These are phyloP conservation scores for Chionomys nivalis DNA, from an alignment of 2,113 vertebrate genomes.

Conservation along the genomic window DNA sequence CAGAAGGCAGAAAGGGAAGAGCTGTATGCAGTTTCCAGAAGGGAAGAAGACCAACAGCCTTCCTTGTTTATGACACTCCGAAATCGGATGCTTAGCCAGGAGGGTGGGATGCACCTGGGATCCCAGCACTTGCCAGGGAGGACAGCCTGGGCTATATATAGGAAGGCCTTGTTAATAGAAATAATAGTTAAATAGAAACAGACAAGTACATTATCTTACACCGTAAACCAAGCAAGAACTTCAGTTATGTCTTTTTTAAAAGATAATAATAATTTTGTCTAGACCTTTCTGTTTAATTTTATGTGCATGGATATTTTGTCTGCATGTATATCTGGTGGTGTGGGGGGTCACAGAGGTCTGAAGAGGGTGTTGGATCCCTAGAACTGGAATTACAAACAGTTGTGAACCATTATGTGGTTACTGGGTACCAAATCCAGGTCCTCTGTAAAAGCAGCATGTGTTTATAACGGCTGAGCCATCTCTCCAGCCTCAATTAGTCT, in stretches of 20 bases:
- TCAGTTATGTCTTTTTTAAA: neutral
- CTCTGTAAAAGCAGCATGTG: neutral
- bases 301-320: neutral
- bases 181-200: too few species aligned
- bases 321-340: neutral
- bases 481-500: neutral
- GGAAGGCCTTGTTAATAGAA: neutral
- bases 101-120: neutral
- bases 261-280: neutral
- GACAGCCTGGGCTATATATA: neutral
- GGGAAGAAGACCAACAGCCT: constrained; percentile 6
- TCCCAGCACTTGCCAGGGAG: neutral
- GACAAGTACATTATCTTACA: neutral
- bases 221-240: neutral
- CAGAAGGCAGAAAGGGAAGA: constrained; percentile 65
- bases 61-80: neutral
- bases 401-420: neutral
- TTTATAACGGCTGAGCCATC: neutral
- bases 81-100: neutral
- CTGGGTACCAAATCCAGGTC: neutral
- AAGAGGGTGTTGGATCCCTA: neutral
- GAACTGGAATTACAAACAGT: neutral
- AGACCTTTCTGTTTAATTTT: neutral
- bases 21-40: constrained; percentile 64
- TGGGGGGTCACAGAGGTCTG: neutral